Evolutionary conservation across 1,140 invertebrate species (phyloP).

Genomic region (Pantala flavescens): DNA sequence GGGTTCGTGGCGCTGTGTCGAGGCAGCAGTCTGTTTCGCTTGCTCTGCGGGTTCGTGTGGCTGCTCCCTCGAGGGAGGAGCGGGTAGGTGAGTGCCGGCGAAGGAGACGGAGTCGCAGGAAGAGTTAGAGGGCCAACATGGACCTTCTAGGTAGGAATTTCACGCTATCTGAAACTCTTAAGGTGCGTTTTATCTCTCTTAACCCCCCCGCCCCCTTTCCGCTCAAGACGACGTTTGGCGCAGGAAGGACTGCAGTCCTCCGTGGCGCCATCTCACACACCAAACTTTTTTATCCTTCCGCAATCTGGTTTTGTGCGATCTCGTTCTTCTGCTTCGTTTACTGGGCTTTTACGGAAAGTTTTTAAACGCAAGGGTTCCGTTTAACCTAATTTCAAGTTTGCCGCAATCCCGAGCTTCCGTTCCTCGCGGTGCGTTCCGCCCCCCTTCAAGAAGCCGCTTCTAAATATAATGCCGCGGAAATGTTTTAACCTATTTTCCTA

Average conservation of each 20-base stretch:
- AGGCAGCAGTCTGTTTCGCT: not conserved
- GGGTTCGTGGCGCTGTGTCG: not conserved
- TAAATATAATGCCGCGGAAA: too few relatives aligned
- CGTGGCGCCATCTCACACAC: not conserved
- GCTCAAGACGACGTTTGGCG: not conserved
- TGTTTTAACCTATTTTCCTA: too few relatives aligned
- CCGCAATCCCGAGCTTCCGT: too few relatives aligned
- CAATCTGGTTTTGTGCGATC: too few relatives aligned
- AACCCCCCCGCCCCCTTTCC: not conserved
- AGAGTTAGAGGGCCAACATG: not conserved
- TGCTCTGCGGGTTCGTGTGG: not conserved
- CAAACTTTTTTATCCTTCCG: not conserved
- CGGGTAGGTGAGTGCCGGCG: not conserved
- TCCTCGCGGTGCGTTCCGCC: too few relatives aligned
- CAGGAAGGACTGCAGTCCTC: not conserved
- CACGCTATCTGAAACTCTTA: not conserved
- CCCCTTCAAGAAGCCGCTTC: too few relatives aligned
- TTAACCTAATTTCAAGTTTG: too few relatives aligned
- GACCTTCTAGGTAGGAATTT: not conserved
- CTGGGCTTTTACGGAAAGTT: too few relatives aligned
- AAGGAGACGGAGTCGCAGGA: not conserved
- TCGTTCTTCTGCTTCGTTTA: too few relatives aligned
- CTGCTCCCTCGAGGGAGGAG: too few relatives aligned
- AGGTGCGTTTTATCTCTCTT: not conserved
- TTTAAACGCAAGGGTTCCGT: too few relatives aligned